phyloP scores from a whole-genome alignment of 2,797 vertebrate species.

The Diceros bicornis region DNA sequence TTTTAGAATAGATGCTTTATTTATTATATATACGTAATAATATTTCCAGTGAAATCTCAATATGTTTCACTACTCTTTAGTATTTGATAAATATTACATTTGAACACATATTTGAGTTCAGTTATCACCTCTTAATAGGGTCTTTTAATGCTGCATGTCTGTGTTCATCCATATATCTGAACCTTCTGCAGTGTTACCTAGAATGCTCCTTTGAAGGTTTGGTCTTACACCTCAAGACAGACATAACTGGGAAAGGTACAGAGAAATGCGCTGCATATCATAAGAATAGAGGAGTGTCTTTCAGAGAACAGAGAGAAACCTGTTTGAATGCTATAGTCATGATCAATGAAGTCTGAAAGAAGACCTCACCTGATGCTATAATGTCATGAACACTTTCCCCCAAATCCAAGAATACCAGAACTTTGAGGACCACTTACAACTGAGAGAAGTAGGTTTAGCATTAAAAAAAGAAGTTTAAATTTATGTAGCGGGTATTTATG shows the following conservation, averaged over 20 bases:
- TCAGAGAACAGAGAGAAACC: neutral
- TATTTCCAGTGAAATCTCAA: slow-evolving; percentile 4
- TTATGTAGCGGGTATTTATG: neutral
- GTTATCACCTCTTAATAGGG: neutral
- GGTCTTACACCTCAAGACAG: neutral
- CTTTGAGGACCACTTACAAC: neutral
- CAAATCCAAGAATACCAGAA: neutral
- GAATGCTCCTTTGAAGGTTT: neutral
- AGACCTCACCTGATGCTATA: neutral
- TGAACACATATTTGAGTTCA: neutral
- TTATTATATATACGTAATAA: neutral
- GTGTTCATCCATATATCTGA: neutral
- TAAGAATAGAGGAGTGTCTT: neutral
- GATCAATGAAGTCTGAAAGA: neutral
- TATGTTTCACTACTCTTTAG: neutral
- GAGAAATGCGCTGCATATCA: neutral
- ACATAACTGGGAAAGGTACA: neutral
- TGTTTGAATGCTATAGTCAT: neutral
- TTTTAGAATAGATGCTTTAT: slow-evolving; percentile 11
- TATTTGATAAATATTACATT: neutral
- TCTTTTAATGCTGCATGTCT: neutral
- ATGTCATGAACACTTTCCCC: neutral
- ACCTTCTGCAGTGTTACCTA: neutral
- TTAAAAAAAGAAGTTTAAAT: neutral
- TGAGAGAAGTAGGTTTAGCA: neutral